Percentiles rank a stretch among this genome's conserved stretches.
Evolutionary conservation across 2,888 invertebrate species (phyloP).

Genomic region (Eupithecia inturbata): DNA sequence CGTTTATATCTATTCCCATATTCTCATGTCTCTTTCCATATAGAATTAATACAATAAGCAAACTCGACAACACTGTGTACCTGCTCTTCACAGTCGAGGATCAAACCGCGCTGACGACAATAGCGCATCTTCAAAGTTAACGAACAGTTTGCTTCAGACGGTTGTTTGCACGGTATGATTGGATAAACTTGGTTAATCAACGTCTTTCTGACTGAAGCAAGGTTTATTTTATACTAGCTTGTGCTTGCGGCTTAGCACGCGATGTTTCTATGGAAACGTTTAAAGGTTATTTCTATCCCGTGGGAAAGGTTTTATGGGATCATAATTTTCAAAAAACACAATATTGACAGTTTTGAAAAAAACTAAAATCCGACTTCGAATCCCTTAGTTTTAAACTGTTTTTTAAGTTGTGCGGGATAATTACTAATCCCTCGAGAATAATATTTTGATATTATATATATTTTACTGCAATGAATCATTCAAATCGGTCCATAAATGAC

Average conservation of each 20-base stretch:
- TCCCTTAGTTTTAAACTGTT: too few species aligned
- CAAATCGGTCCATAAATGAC: too few species aligned
- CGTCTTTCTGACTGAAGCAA: not conserved
- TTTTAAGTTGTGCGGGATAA: too few species aligned
- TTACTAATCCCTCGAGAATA: too few species aligned
- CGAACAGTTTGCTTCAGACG: not conserved
- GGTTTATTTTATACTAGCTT: not conserved
- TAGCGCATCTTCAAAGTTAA: not conserved
- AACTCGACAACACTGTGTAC: not conserved
- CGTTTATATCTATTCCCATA: not conserved
- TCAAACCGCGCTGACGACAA: not conserved
- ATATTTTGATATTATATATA: too few species aligned
- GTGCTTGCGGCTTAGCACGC: not conserved
- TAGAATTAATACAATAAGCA: not conserved
- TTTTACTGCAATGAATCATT: too few species aligned
- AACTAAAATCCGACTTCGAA: too few species aligned
- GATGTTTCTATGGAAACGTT: not conserved
- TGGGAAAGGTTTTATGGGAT: not conserved
- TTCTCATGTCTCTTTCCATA: too few species aligned
- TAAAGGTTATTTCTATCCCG: too few species aligned
- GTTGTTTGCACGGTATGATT: not conserved
- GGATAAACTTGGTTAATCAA: constrained; percentile 1
- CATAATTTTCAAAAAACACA: too few species aligned
- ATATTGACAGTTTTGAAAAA: too few species aligned
- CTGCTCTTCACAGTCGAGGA: not conserved